These are phyloP conservation scores for Abramis brama DNA, from an alignment of 2,113 vertebrate species.

Conservation along the genomic window DNA sequence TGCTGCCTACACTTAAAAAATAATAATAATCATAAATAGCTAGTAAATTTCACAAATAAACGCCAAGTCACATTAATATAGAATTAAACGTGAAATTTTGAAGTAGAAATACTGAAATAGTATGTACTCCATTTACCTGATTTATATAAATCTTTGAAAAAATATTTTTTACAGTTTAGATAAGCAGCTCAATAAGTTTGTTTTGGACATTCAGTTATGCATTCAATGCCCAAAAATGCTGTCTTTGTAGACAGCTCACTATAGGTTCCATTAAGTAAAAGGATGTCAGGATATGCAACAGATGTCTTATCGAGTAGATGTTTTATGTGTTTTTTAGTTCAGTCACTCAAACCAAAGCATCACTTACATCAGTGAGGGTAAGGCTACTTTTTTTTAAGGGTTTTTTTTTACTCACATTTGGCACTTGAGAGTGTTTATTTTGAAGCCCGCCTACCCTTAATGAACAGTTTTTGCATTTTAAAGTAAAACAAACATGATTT, in stretches of 20 bases:
- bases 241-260: neutral
- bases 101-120: too few relatives aligned
- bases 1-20: too few relatives aligned
- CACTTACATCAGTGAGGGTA: neutral
- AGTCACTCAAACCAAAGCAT: neutral
- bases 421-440: neutral
- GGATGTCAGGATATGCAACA: neutral
- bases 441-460: neutral
- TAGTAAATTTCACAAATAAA: too few relatives aligned
- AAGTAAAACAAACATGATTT: neutral
- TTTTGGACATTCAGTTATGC: neutral
- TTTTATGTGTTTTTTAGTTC: neutral
- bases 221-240: neutral
- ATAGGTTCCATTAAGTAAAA: neutral
- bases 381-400: neutral
- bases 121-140: too few relatives aligned
- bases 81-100: too few relatives aligned
- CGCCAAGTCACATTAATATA: too few relatives aligned
- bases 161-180: too few relatives aligned
- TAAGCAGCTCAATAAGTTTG: neutral
- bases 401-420: neutral
- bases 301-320: neutral
- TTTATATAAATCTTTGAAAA: too few relatives aligned
- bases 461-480: neutral
- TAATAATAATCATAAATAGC: too few relatives aligned